Conservation (phyloP, 2,797 vertebrate genomes). For the Limnodromus scolopaceus region DNA sequence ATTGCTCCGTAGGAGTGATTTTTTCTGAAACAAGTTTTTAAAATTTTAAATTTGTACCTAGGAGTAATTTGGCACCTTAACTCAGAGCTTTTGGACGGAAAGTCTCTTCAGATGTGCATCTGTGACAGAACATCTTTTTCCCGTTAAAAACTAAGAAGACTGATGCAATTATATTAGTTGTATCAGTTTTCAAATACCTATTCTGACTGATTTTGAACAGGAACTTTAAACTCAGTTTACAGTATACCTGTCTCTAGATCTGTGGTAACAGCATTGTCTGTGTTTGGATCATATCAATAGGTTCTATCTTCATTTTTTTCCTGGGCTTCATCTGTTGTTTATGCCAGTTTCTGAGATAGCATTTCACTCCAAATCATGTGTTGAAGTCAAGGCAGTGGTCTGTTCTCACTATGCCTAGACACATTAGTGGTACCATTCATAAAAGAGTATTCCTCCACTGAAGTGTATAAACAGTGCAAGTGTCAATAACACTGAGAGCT, state of each 20-base stretch:
- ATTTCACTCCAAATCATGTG: background rate
- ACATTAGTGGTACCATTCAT: background rate
- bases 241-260: background rate
- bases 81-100: background rate
- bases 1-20: background rate
- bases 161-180: background rate
- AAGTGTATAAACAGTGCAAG: background rate
- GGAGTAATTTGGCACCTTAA: background rate
- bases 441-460: background rate
- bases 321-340: background rate
- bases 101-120: background rate
- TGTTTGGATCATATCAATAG: background rate
- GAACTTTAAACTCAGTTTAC: background rate
- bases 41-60: background rate
- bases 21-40: background rate
- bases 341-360: background rate
- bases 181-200: background rate
- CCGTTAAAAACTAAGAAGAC: background rate
- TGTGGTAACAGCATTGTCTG: background rate
- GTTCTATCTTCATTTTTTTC: background rate
- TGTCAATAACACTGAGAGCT: background rate
- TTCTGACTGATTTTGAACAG: background rate
- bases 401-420: background rate
- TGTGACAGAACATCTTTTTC: background rate
- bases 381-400: background rate